These are phyloP conservation scores for Dynastes hyllus DNA, from an alignment of 2,888 invertebrate species.

Conservation along the genomic window DNA sequence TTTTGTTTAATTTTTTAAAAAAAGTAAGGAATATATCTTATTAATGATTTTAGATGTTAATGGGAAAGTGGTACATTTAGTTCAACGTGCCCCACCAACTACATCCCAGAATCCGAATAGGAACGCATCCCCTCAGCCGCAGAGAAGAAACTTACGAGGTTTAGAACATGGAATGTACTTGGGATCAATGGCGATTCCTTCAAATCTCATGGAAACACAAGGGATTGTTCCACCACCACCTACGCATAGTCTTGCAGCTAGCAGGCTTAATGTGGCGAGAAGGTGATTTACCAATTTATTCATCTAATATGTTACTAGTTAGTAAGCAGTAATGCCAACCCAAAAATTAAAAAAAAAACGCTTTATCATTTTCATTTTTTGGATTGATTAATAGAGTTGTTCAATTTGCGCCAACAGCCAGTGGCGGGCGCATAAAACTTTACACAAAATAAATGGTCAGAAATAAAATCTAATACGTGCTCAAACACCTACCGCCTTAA, in stretches of 20 bases:
- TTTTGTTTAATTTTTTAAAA: constrained; percentile 24
- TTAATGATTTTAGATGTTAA: constrained; percentile 79
- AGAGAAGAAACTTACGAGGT: constrained; percentile 64
- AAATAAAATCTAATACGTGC: too few relatives aligned
- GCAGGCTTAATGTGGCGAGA: constrained; percentile 72
- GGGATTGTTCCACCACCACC: constrained; percentile 72
- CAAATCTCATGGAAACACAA: constrained; percentile 70
- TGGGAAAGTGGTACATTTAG: constrained; percentile 94
- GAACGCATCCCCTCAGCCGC: constrained; percentile 63
- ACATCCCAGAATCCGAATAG: constrained; percentile 60
- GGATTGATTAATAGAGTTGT: too few relatives aligned
- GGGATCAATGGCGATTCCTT: constrained; percentile 76
- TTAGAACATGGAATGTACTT: constrained; percentile 73
- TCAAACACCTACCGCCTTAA: too few relatives aligned
- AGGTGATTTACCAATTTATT: constrained; percentile 60
- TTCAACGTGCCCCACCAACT: constrained; percentile 87
- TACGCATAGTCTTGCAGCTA: constrained; percentile 72
- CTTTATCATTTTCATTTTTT: too few relatives aligned
- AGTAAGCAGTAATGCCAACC: too few relatives aligned
- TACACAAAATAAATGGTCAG: too few relatives aligned
- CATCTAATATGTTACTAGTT: too few relatives aligned
- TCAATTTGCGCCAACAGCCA: too few relatives aligned
- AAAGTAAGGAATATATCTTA: constrained; percentile 1
- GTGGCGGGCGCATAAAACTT: too few relatives aligned
- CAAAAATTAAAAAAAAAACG: too few relatives aligned